phyloP scores from a whole-genome alignment of 2,888 invertebrate species.

The Hirtodrosophila duncani region DNA sequence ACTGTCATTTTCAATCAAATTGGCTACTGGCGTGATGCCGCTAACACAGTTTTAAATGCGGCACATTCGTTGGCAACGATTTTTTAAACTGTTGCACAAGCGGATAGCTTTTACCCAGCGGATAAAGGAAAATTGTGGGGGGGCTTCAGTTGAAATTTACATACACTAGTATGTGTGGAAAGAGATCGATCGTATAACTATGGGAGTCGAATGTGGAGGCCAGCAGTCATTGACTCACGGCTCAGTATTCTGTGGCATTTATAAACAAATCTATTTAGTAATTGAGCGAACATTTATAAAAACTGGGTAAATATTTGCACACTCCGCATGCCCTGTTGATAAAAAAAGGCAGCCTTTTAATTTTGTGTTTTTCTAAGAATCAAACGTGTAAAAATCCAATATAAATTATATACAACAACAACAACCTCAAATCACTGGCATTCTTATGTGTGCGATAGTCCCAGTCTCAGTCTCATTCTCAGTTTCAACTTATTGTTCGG shows the following conservation, averaged over 20 bases:
- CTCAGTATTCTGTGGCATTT: conserved; percentile 11
- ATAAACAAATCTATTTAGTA: conserved; percentile 25
- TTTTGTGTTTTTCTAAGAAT: conserved; percentile 45
- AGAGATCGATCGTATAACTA: background rate
- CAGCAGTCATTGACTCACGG: conserved; percentile 6
- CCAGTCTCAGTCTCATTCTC: conserved; percentile 7
- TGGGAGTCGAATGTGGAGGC: too few species aligned
- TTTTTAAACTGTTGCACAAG: conserved; percentile 57
- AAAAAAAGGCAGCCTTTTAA: conserved; percentile 10
- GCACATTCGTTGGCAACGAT: conserved; percentile 47
- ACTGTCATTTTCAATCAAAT: conserved; percentile 50
- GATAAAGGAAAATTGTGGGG: too few species aligned
- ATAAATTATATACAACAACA: conserved; percentile 36
- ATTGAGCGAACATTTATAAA: conserved; percentile 3
- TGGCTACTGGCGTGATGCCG: background rate
- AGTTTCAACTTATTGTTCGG: conserved; percentile 6
- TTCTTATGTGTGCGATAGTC: conserved; percentile 52
- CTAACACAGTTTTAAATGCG: conserved; percentile 43
- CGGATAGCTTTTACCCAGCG: conserved; percentile 1
- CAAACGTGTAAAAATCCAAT: conserved; percentile 62
- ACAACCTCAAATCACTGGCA: conserved; percentile 45
- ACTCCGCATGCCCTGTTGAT: too few species aligned
- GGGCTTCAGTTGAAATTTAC: too few species aligned
- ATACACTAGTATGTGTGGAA: conserved; percentile 3
- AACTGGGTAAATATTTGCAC: conserved; percentile 28